These are phyloP conservation scores for Drosophila arawakana DNA, from an alignment of 1,140 invertebrate genomes.

Conservation along the genomic window DNA sequence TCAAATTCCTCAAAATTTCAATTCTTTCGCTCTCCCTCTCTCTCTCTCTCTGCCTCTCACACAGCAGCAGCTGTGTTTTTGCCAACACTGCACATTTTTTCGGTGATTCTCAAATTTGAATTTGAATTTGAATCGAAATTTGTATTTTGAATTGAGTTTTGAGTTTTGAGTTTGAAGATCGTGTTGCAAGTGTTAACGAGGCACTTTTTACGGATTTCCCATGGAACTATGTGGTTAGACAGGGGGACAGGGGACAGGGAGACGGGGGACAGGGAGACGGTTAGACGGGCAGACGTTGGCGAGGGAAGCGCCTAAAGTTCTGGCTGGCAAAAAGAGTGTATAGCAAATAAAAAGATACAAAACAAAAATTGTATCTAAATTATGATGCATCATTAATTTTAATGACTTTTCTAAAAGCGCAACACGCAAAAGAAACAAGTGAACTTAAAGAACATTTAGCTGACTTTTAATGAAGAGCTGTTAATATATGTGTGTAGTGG, in stretches of 20 bases:
- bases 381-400: slow-evolving; percentile 76
- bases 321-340: neutral
- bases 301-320: neutral
- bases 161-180: slow-evolving; percentile 20
- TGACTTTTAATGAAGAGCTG: slow-evolving; percentile 42
- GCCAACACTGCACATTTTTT: slow-evolving; percentile 29
- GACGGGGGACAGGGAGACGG: neutral
- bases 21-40: neutral
- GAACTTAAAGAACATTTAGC: slow-evolving; percentile 33
- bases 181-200: slow-evolving; percentile 35
- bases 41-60: no score
- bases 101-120: slow-evolving; percentile 12
- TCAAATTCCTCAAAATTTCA: slow-evolving; percentile 11
- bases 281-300: neutral
- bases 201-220: slow-evolving; percentile 34
- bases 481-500: slow-evolving; percentile 22
- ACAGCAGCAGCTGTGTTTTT: slow-evolving; percentile 22
- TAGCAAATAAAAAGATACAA: no score
- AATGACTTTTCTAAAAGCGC: slow-evolving; percentile 65
- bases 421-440: slow-evolving; percentile 2
- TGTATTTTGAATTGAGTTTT: slow-evolving; percentile 2
- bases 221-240: slow-evolving; percentile 18
- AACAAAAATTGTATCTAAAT: neutral
- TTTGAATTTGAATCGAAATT: slow-evolving; percentile 1
- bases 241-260: neutral